Conservation (phyloP, 2,113 vertebrate genomes). For the Porphyrio hochstetteri region DNA sequence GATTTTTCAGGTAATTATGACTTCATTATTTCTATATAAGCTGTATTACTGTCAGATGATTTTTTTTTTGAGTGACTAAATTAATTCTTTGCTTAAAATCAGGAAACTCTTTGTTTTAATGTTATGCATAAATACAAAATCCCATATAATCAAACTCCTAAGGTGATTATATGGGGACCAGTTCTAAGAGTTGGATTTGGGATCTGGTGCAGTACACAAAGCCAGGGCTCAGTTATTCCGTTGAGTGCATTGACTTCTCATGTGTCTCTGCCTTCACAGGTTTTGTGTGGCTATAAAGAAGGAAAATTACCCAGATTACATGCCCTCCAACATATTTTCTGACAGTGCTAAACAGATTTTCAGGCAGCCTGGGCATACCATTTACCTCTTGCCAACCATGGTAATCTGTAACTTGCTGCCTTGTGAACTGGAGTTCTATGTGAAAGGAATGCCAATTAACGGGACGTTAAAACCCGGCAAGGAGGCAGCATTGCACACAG, state of each 20-base stretch:
- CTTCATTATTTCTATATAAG: neutral
- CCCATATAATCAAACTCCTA: neutral
- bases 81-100: neutral
- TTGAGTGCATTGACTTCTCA: neutral
- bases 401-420: conserved; percentile 93
- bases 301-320: conserved; percentile 94
- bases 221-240: neutral
- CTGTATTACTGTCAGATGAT: neutral
- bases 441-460: conserved; percentile 88
- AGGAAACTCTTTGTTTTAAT: neutral
- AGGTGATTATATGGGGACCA: neutral
- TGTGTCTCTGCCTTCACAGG: conserved; percentile 64
- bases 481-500: conserved; percentile 87
- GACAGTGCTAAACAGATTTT: conserved; percentile 92
- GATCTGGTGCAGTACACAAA: neutral
- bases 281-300: conserved; percentile 98
- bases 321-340: conserved; percentile 88
- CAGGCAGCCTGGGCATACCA: conserved; percentile 92
- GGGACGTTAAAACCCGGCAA: conserved; percentile 91
- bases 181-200: neutral
- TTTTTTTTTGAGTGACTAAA: neutral
- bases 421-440: conserved; percentile 92
- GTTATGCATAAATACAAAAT: neutral
- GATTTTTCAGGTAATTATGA: conserved; percentile 86
- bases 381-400: conserved; percentile 92